Base-by-base conservation (phyloP, 2,113 vertebrate genomes). In the Excalfactoria chinensis region DNA sequence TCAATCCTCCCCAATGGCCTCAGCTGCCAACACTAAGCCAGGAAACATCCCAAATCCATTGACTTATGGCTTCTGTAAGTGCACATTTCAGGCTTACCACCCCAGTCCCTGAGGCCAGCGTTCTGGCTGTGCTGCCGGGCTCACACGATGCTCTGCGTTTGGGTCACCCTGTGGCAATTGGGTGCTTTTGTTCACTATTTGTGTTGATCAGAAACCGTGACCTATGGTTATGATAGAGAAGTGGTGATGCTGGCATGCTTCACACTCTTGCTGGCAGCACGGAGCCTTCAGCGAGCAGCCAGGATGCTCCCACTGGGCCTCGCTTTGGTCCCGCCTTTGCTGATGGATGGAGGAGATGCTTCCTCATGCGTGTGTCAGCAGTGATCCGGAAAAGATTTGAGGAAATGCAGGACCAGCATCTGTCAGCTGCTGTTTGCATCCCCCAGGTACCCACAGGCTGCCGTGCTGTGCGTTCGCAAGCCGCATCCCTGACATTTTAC, bases 221-320 rank as follows among this genome's bases (percentile, higher is more conserved):
- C 30, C 30, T 48, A 5, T 0, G 7, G 13, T 17, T 44, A 9
- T 34, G 25, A 6, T 1, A 12, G 56, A 32, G 56, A 51, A 28
- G 6, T 0, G 6, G 40, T 6, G 56, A 58, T 5, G 56, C 56
- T 58, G 56, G 56, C 4, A 7, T 58, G 56, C 56, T 58, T n/a
- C 55, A n/a, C 7, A 11, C 55, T 58, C 30, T n/a, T 58, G 55
- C 55, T 58, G 32, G 55, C 55, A 58, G 55, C 37, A 19, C 7
- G 5, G 40, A 63, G 16, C 60, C 60, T 63, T 28, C 60, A 63
- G 37, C 11, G 7, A 40, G 59, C 59, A 37, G 63, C 63, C 34
- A 20, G 64, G 48, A 17, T 0, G 0, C 19, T 74, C 66, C 75
- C 48, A 6, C 0, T 6, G 74, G 28, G n/a, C 0, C 4, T 7